Base-by-base conservation (phyloP, 2,797 vertebrate species). In the Pachyuromys duprasi region DNA sequence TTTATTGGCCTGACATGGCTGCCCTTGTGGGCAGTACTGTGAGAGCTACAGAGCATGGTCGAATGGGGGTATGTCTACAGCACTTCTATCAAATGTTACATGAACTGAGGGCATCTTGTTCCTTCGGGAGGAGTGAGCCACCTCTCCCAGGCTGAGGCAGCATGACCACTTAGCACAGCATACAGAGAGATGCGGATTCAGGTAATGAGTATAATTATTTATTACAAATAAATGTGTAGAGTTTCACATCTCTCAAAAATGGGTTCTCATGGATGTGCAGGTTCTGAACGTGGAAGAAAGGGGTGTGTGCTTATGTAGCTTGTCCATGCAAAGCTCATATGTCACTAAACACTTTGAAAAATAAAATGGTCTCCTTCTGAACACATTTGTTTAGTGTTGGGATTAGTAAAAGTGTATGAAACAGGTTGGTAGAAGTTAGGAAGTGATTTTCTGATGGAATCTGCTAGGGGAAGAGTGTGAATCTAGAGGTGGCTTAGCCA, bases 301-400 rank as follows among this genome's bases (percentile, higher is more conserved):
- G 97, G 93, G 45, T 95, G 84, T 98, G 97, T 98, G 98, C 98
- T 98, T 96, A 97, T 65, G 53, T 75, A 82, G 98, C 97, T 98
- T 83, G 69, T 98, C 97, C 98, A 98, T 98, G 98, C 98, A 98
- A 98, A 98, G 98, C 98, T 97, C 93, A 93, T 86, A 42, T 65
- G 90, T 98, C 63, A 3, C 97, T 98, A 97, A 96, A 91, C 94
- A 97, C 98, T 95, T 98, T 97, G 97, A 36, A 97, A 97, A 98
- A 97, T 96, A 98, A 97, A 97, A 94, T 92, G 95, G 93, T 92
- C 93, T 96, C 95, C 96, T 94, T 95, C 63, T 69, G 86, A 87
- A 92, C 86, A 96, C 49, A 89, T 91, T 92, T 45, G 67, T 95
- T 89, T 87, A 96, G 95, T 74, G 55, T 93, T 36, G 36, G 72